Conservation (phyloP, 2,797 vertebrate species). For the Leuciscus waleckii region DNA sequence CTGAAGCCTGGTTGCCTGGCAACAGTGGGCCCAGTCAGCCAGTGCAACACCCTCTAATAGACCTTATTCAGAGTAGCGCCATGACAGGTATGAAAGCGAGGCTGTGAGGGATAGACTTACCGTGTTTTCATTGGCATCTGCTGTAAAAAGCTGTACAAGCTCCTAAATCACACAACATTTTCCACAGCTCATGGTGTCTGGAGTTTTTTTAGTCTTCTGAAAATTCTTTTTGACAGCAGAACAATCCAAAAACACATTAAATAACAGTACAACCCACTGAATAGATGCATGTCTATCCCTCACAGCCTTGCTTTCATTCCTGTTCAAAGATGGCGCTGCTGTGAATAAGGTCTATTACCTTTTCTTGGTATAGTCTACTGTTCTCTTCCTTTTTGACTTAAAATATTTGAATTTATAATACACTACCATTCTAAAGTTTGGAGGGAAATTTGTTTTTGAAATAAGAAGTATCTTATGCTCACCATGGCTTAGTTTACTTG, state of each 20-base stretch:
- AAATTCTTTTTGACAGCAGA: background rate
- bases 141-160: background rate
- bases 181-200: background rate
- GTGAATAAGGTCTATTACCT: background rate
- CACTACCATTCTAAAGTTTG: background rate
- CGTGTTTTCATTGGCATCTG: background rate
- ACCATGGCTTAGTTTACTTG: background rate
- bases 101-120: background rate
- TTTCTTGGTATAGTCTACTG: conserved; percentile 52
- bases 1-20: conserved; percentile 65
- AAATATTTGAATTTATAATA: background rate
- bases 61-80: background rate
- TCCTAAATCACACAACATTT: background rate
- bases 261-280: background rate
- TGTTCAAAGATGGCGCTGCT: background rate
- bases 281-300: background rate
- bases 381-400: background rate
- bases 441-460: no score
- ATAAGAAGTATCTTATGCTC: background rate
- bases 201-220: background rate
- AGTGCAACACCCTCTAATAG: conserved; percentile 9
- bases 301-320: background rate
- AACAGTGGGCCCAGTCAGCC: conserved; percentile 60
- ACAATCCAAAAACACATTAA: background rate
- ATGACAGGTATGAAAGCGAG: background rate